These are phyloP conservation scores for Syndactyla subalaris DNA, from an alignment of 2,797 vertebrate species.

Conservation along the genomic window DNA sequence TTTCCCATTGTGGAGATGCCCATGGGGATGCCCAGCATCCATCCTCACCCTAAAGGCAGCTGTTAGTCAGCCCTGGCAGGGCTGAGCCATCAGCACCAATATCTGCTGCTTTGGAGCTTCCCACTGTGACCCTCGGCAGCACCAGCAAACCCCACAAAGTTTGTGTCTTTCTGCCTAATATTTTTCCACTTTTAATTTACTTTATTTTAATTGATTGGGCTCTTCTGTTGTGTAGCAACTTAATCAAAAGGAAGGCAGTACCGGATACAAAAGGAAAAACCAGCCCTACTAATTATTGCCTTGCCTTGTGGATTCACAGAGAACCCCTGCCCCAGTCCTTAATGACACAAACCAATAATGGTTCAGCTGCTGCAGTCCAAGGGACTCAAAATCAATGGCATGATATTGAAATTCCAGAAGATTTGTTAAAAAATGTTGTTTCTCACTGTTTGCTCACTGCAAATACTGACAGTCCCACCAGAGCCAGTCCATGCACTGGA, in stretches of 20 bases:
- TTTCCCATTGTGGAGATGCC: neutral
- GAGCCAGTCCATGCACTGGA: conserved; percentile 59
- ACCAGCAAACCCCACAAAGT: neutral
- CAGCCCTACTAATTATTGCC: neutral
- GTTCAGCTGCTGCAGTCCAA: conserved; percentile 57
- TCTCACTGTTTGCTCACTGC: conserved; percentile 74
- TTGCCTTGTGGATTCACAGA: conserved; percentile 12
- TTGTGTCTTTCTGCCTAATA: neutral
- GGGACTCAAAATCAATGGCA: conserved; percentile 74
- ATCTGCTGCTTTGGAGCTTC: neutral
- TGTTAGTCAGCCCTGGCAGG: neutral
- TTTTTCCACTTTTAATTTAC: neutral
- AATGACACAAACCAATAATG: conserved; percentile 72
- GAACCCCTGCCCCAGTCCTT: conserved; percentile 51
- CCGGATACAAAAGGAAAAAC: neutral
- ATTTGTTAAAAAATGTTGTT: conserved; percentile 72
- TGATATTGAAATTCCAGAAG: conserved; percentile 66
- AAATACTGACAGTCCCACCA: conserved; percentile 38
- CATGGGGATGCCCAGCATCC: neutral
- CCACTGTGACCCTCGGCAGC: accelerated
- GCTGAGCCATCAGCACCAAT: neutral
- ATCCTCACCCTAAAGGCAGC: neutral
- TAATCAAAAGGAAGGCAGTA: neutral
- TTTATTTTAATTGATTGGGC: neutral
- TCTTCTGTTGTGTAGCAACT: neutral